Percentiles rank a stretch among this genome's conserved stretches.
phyloP scores from a whole-genome alignment of 2,888 invertebrate genomes.

The Agrochola lychnidis region DNA sequence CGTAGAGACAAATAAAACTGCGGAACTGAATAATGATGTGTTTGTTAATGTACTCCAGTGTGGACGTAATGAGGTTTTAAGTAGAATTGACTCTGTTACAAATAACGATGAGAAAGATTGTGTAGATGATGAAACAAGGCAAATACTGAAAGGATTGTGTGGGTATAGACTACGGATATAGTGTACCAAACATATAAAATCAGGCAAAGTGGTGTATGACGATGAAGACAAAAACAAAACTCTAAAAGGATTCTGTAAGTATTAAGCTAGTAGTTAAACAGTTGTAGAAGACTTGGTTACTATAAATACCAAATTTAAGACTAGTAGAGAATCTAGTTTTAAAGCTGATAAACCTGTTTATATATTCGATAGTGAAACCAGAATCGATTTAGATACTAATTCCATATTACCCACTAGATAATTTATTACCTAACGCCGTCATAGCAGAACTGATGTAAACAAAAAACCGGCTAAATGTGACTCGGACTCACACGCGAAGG shows the following conservation, averaged over 20 bases:
- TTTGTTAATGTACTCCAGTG: constrained; percentile 39
- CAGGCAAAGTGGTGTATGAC: background rate
- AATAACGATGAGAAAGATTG: background rate
- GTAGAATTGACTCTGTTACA: constrained; percentile 11
- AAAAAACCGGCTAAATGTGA: constrained; percentile 4
- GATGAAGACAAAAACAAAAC: background rate
- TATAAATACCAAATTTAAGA: constrained; percentile 16
- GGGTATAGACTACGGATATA: background rate
- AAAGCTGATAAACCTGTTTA: constrained; percentile 30
- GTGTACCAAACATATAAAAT: background rate
- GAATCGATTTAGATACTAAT: constrained; percentile 13
- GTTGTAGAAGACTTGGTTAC: background rate
- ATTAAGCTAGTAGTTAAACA: background rate
- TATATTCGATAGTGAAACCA: constrained; percentile 23
- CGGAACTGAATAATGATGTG: constrained; percentile 56
- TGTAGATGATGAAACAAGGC: background rate
- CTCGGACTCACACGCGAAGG: no score
- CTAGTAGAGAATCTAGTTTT: constrained; percentile 19
- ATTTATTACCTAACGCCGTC: background rate
- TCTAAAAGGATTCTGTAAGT: background rate
- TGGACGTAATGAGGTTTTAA: constrained; percentile 20
- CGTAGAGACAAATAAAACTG: constrained; percentile 55
- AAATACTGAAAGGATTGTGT: background rate
- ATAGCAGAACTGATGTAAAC: constrained; percentile 8
- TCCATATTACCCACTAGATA: background rate